phyloP scores from a whole-genome alignment of 2,113 vertebrate species.

The Cinclus cinclus region DNA sequence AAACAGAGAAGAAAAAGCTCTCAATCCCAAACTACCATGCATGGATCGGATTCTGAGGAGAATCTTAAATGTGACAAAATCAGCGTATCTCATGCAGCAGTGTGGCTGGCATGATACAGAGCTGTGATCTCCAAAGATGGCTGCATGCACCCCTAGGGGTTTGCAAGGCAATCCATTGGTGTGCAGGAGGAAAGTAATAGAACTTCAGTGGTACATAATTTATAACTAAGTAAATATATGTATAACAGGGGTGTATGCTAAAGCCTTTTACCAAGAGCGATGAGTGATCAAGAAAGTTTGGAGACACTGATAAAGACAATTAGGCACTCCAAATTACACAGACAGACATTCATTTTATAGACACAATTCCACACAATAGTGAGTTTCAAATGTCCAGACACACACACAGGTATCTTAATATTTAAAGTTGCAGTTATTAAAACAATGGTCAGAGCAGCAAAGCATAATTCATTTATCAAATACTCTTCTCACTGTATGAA shows the following conservation, averaged over 20 bases:
- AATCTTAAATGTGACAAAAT: neutral
- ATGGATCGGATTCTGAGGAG: neutral
- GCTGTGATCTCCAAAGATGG: neutral
- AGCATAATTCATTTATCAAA: conserved; percentile 40
- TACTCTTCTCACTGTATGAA: conserved; percentile 23
- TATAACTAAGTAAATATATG: neutral
- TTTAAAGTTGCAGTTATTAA: conserved; percentile 10
- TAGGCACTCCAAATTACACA: neutral
- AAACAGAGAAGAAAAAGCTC: neutral
- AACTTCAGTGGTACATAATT: neutral
- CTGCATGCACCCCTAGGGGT: neutral
- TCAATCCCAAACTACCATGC: neutral
- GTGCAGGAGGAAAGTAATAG: neutral
- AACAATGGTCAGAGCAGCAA: conserved; percentile 36
- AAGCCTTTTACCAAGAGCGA: neutral
- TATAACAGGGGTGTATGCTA: neutral
- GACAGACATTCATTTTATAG: neutral
- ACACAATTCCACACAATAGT: neutral
- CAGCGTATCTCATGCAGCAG: neutral
- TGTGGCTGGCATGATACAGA: neutral
- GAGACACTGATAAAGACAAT: neutral
- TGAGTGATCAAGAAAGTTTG: neutral
- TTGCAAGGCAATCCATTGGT: neutral
- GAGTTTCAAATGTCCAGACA: neutral
- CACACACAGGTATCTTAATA: neutral